Conservation (phyloP, 2,113 vertebrate genomes). For the Engraulis encrasicolus region DNA sequence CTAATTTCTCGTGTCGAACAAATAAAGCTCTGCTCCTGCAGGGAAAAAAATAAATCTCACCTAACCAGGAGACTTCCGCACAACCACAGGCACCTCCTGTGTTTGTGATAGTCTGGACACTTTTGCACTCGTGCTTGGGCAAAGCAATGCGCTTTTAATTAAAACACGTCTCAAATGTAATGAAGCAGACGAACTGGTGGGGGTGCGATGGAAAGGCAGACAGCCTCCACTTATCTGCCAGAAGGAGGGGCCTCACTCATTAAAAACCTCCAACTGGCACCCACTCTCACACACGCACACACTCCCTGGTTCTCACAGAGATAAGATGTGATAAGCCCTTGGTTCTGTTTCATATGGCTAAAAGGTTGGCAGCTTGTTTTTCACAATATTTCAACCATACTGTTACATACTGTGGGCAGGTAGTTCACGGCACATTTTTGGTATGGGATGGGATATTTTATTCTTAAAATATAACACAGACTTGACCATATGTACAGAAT, state of each 20-base stretch:
- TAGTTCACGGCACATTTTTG: too few species aligned
- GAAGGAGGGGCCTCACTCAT: conserved; percentile 31
- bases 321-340: conserved; percentile 10
- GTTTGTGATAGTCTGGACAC: background rate
- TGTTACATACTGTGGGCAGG: too few species aligned
- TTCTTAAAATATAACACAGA: background rate
- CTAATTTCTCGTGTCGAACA: conserved; percentile 2
- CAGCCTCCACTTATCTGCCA: conserved; percentile 41
- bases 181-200: background rate
- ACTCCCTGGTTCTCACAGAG: background rate
- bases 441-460: background rate
- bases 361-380: background rate
- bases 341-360: background rate
- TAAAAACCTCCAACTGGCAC: background rate
- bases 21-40: background rate
- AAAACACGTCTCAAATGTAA: background rate
- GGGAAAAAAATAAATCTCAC: background rate
- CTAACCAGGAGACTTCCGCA: background rate
- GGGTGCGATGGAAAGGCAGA: too few species aligned
- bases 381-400: background rate
- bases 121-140: background rate
- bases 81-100: background rate
- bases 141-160: background rate
- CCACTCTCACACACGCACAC: too few species aligned
- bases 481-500: background rate